Conservation (phyloP, 1,140 invertebrate species). For the Daktulosphaira vitifoliae region DNA sequence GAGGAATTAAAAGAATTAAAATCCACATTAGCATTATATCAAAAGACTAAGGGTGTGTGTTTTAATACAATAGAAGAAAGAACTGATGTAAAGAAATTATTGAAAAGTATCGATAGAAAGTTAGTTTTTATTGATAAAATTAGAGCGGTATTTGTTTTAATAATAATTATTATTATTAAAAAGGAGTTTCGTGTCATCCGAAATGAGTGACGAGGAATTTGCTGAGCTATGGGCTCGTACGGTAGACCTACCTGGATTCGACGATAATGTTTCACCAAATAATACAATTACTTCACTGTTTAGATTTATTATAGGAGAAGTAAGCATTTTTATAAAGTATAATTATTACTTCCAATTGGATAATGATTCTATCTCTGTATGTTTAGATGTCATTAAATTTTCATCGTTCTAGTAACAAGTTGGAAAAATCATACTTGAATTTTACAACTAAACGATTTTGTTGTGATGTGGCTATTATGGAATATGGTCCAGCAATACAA, state of each 20-base stretch:
- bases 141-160: not conserved
- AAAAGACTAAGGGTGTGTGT: conserved; percentile 7
- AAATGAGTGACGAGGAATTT: conserved; percentile 62
- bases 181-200: conserved; percentile 53
- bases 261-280: conserved; percentile 70
- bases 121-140: not conserved
- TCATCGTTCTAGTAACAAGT: conserved; percentile 53
- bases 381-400: conserved; percentile 47
- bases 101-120: conserved; percentile 23
- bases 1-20: conserved; percentile 18
- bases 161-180: conserved; percentile 29
- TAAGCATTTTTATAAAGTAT: conserved; percentile 40
- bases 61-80: conserved; percentile 7
- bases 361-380: too few relatives aligned
- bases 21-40: conserved; percentile 2
- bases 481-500: conserved; percentile 68
- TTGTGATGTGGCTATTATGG: conserved; percentile 65
- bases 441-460: conserved; percentile 60
- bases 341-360: not conserved
- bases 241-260: conserved; percentile 69
- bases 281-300: conserved; percentile 64
- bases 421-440: conserved; percentile 67
- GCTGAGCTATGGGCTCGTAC: conserved; percentile 62
- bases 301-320: conserved; percentile 63
- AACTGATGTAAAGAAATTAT: conserved; percentile 30